Evolutionary conservation across 2,888 invertebrate species (phyloP), one percentile per base, ranked within the genome.

Genomic region (Plagiodera versicolora): DNA sequence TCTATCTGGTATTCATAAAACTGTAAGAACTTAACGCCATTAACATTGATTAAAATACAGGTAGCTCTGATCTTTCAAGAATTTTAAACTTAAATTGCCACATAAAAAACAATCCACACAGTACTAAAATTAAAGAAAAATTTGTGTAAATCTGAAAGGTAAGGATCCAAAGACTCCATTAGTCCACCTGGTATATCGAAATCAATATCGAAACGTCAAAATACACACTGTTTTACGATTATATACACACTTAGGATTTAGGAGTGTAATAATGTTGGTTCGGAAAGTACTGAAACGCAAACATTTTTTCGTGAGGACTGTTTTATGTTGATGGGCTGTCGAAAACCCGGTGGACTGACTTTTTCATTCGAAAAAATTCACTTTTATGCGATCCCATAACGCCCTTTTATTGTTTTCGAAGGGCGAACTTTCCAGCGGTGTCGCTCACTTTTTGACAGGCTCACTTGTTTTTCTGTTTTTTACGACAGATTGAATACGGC

Each of bases 271-370:
- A 51, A 49, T 48, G 56, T 19, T 54, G 55, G 60, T 60, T 63
- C 55, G 60, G 56, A 63, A 49, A 56, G 47, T 58, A 35, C 53
- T 65, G 62, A 63, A 60, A 65, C 60, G 62, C 60, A 58, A 45
- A 57, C 60, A 60, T 61, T 55, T 56, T 54, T 58, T 61, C 60
- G 57, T 60, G 50, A 54, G 52, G 53, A 20, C 50, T 62, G 58
- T 58, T 65, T 65, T 63, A 64, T 64, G 56, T 51, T 65, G 52
- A 60, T 58, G 50, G 47, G 45, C 56, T 54, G 56, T 61, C 56
- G 61, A 49, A 61, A 64, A 20, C 52, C 56, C 57, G 44, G 48
- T 18, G 30, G 53, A 56, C 56, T 60, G 55, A 20, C 59, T 49
- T 61, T 64, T 58, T 57, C 48, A 56, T 46, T 51, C 18, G 51